Percentiles rank a stretch among this genome's conserved stretches.
phyloP scores from a whole-genome alignment of 2,797 vertebrate species.

The Channa striata region DNA sequence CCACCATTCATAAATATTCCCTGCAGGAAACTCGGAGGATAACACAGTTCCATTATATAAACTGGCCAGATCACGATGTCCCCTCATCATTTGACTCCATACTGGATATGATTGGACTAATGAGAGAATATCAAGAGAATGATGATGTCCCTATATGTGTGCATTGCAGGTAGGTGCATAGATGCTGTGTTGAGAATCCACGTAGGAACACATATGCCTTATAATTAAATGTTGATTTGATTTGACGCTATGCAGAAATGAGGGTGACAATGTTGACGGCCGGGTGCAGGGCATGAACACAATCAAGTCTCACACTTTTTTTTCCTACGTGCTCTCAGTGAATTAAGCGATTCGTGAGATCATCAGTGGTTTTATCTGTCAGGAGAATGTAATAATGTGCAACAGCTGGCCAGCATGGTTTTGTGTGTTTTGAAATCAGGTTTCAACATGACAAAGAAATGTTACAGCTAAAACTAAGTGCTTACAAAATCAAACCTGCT shows the following conservation, averaged over 20 bases:
- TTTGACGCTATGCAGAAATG: neutral
- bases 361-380: constrained; percentile 5
- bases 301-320: neutral
- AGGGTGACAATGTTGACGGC: neutral
- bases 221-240: neutral
- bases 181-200: neutral
- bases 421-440: constrained; percentile 25
- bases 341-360: neutral
- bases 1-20: neutral
- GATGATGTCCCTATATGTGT: constrained; percentile 92
- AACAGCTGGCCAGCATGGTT: constrained; percentile 19
- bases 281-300: neutral
- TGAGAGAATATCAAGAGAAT: constrained; percentile 95
- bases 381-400: constrained; percentile 20
- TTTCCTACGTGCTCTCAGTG: neutral
- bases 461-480: constrained; percentile 1
- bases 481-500: neutral
- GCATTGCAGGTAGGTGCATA: constrained; percentile 74
- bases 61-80: constrained; percentile 99
- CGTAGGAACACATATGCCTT: neutral
- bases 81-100: constrained; percentile 99
- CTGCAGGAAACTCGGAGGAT: constrained; percentile 91
- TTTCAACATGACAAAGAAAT: constrained; percentile 24
- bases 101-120: constrained; percentile 97
- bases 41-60: constrained; percentile 98